phyloP scores from a whole-genome alignment of 2,797 vertebrate genomes.

The Helarctos malayanus region DNA sequence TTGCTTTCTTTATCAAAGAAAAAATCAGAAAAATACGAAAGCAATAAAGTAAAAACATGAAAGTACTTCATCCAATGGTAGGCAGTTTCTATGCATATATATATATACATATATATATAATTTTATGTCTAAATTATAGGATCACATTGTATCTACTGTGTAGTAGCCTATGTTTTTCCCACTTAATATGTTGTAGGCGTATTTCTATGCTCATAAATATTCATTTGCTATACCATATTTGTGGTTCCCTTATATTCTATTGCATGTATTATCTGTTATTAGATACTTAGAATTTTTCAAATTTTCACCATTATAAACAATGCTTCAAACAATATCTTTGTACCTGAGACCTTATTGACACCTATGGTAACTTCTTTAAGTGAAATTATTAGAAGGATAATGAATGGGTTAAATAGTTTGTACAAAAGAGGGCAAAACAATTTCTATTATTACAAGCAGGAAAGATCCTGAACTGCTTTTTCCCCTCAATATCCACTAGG shows the following conservation, averaged over 20 bases:
- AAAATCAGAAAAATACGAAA: neutral
- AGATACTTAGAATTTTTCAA: constrained; percentile 10
- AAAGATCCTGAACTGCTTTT: neutral
- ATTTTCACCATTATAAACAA: neutral
- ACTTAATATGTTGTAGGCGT: neutral
- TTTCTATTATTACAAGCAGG: neutral
- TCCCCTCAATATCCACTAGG: rapidly evolving
- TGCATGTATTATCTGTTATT: neutral
- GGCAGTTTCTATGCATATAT: constrained; percentile 28
- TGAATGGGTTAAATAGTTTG: neutral
- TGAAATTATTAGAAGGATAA: neutral
- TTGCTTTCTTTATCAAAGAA: constrained; percentile 25
- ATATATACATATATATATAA: neutral
- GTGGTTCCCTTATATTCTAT: neutral
- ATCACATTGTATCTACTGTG: neutral
- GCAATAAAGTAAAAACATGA: constrained; percentile 5
- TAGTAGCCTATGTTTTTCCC: neutral
- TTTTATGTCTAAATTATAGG: neutral
- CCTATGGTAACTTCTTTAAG: neutral
- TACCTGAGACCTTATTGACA: neutral
- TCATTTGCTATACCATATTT: neutral
- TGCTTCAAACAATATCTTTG: neutral
- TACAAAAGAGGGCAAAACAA: neutral
- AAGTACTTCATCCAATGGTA: neutral
- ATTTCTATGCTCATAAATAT: constrained; percentile 42